Evolutionary conservation across 2,113 vertebrate genomes (phyloP), one percentile per base, ranked within the genome.

Genomic region (Psilopogon haemacephalus): DNA sequence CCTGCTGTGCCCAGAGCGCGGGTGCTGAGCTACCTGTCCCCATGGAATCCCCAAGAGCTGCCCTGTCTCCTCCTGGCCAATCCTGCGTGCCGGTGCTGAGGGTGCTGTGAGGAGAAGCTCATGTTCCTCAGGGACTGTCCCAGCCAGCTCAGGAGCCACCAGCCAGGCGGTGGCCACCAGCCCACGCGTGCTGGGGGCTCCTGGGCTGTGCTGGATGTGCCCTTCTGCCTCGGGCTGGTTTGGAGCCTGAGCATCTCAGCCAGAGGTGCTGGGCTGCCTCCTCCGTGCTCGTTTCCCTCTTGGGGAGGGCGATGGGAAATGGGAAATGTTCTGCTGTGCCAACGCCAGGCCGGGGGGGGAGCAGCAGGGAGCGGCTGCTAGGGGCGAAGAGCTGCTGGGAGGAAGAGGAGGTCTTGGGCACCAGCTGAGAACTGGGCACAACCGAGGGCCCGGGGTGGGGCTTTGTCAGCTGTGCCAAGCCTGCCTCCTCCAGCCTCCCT

Each of bases 181-280:
- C 72, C 48, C 50, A 3, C 0, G 1, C 1, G 1, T 1, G 1
- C 21, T 78, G 15, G n/a, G 30, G 27, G 94, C 84, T 78, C 73
- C 60, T 8, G 48, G 74, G 24, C 37, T 46, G 67, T 23, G 38
- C 46, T 4, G 32, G 73, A 40, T 5, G 83, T 72, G n/a, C 54
- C 86, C 54, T 83, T 56, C 56, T 81, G 81, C 67, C 35, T 54
- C 75, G 1, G 72, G 86, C 88, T 94, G 72, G 11, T 55, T 86
- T 84, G 50, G 84, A 78, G 86, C 84, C 90, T 50, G 59, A 75
- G 81, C 63, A n/a, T 38, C 70, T 86, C 88, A 82, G 84, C 73
- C 67, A 44, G 26, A 69, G 67, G 67, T 9, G 54, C 80, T 50
- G 73, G 90, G 86, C 44, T 90, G 84, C 69, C 4, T 24, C 20